Conservation (phyloP, 1,140 invertebrate species). For the Eurytemora carolleeae region DNA sequence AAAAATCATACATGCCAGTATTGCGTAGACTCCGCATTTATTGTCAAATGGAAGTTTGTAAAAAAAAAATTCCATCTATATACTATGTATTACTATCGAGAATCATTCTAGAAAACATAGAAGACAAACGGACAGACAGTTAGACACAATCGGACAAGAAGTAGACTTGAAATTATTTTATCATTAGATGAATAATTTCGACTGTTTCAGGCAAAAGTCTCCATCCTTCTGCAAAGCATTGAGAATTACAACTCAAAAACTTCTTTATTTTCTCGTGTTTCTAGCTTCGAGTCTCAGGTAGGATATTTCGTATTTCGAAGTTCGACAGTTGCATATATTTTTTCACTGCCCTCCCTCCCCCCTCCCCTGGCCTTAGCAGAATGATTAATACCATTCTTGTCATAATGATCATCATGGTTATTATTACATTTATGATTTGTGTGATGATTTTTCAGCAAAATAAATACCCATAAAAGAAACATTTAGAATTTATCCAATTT, state of each 20-base stretch:
- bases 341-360: background rate
- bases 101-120: background rate
- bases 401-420: too few relatives aligned
- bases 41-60: background rate
- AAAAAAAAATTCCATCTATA: background rate
- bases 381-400: constrained; percentile 4
- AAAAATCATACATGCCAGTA: background rate
- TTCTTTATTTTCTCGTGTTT: constrained; percentile 71
- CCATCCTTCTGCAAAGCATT: constrained; percentile 56
- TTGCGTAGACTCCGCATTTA: background rate
- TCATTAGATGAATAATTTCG: constrained; percentile 41
- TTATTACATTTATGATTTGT: too few relatives aligned
- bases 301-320: too few relatives aligned
- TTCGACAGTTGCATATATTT: constrained; percentile 12
- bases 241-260: constrained; percentile 70
- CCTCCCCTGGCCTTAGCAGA: background rate
- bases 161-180: constrained; percentile 24
- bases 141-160: constrained; percentile 6
- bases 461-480: too few relatives aligned
- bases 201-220: constrained; percentile 48
- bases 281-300: constrained; percentile 60
- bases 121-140: constrained; percentile 1
- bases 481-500: too few relatives aligned
- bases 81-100: background rate
- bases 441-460: too few relatives aligned